phyloP scores from a whole-genome alignment of 2,888 invertebrate species.

The Eilema depressum region DNA sequence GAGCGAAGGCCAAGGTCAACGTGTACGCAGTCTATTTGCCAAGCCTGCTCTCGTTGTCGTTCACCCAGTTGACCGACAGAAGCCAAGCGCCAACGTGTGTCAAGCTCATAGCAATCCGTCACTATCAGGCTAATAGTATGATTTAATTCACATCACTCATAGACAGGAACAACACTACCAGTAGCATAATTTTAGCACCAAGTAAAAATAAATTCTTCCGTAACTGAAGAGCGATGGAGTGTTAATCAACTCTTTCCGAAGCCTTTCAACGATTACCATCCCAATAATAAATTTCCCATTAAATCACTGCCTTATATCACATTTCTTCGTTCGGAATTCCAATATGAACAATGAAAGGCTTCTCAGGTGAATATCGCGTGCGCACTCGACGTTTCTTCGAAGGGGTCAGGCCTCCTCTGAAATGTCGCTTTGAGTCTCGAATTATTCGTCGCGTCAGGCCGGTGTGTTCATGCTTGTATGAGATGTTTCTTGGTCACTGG shows the following conservation, averaged over 20 bases:
- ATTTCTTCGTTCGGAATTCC: constrained; percentile 39
- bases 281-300: background rate
- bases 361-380: constrained; percentile 49
- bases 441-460: constrained; percentile 16
- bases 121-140: too few relatives aligned
- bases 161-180: background rate
- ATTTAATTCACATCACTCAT: background rate
- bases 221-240: background rate
- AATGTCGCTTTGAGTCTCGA: constrained; percentile 14
- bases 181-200: background rate
- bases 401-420: constrained; percentile 25
- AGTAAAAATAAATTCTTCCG: background rate
- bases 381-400: constrained; percentile 25
- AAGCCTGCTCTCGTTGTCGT: too few relatives aligned
- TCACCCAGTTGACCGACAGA: too few relatives aligned
- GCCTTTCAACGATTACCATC: background rate
- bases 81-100: too few relatives aligned
- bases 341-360: constrained; percentile 35
- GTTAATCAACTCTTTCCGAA: background rate
- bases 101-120: too few relatives aligned
- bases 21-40: too few relatives aligned
- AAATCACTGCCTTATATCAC: constrained; percentile 21
- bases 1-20: too few relatives aligned
- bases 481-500: constrained; percentile 2
- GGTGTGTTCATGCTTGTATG: background rate